Percentiles rank a stretch among this genome's conserved stretches.
Conservation (phyloP, 2,797 vertebrate genomes). For the Crypturellus tataupa region DNA sequence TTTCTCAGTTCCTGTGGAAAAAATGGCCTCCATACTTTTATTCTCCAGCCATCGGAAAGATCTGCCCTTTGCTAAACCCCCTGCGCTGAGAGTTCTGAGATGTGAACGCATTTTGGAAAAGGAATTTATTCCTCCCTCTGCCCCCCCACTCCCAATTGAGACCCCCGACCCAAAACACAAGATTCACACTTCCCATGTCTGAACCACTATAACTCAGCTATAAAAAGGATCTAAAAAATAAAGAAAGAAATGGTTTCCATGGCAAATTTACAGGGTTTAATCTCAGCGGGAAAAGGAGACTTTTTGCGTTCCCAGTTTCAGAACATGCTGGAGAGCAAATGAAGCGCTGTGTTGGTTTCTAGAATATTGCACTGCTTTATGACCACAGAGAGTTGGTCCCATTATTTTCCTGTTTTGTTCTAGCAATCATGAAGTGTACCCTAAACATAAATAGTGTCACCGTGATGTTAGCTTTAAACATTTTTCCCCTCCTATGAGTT, state of each 20-base stretch:
- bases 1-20: neutral
- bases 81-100: accelerated
- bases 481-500: neutral
- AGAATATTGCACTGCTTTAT: conserved; percentile 24
- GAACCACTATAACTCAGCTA: neutral
- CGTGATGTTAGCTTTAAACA: neutral
- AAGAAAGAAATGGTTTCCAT: conserved; percentile 51
- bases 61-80: conserved; percentile 34
- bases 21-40: neutral
- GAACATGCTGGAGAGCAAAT: conserved; percentile 26
- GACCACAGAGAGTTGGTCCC: conserved; percentile 26
- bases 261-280: conserved; percentile 64
- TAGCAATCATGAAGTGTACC: neutral
- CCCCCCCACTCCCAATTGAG: no score
- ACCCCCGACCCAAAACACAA: neutral
- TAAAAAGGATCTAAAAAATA: neutral
- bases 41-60: neutral
- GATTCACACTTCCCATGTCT: neutral
- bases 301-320: conserved; percentile 59
- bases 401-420: conserved; percentile 49
- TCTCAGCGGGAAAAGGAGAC: conserved; percentile 41
- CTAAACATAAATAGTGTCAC: neutral
- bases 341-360: conserved; percentile 47
- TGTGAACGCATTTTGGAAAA: neutral
- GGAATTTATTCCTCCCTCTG: neutral